Conservation (phyloP, 2,888 invertebrate genomes). For the Alentia gelatinosa region DNA sequence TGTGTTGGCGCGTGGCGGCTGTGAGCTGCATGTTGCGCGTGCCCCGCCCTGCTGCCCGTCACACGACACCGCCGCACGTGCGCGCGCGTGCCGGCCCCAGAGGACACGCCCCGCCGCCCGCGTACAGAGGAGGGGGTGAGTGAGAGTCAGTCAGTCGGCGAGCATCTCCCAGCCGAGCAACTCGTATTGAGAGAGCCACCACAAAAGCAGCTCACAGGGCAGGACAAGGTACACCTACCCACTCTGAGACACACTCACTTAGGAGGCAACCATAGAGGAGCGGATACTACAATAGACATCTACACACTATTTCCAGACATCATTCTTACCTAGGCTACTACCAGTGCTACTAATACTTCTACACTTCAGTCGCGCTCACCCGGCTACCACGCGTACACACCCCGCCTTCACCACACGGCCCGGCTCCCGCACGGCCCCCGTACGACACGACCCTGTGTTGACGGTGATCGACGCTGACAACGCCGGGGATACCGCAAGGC, state of each 20-base stretch:
- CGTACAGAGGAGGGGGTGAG: not conserved
- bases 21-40: not conserved
- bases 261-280: not conserved
- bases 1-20: not conserved
- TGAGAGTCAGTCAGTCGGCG: not conserved
- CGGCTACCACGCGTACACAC: not conserved
- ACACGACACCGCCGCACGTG: not conserved
- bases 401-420: not conserved
- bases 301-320: not conserved
- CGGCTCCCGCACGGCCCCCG: not conserved
- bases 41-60: not conserved
- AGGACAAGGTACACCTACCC: not conserved
- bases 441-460: not conserved
- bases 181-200: not conserved
- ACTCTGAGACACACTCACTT: not conserved
- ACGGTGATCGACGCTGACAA: slow-evolving; percentile 22
- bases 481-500: not conserved
- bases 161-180: not conserved
- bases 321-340: not conserved
- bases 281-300: not conserved
- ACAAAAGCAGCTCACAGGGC: not conserved
- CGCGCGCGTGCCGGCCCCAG: not conserved
- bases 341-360: too few relatives aligned
- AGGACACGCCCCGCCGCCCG: not conserved
- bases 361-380: too few relatives aligned